phyloP scores from a whole-genome alignment of 2,113 vertebrate species.

The Odobenus rosmarus region DNA sequence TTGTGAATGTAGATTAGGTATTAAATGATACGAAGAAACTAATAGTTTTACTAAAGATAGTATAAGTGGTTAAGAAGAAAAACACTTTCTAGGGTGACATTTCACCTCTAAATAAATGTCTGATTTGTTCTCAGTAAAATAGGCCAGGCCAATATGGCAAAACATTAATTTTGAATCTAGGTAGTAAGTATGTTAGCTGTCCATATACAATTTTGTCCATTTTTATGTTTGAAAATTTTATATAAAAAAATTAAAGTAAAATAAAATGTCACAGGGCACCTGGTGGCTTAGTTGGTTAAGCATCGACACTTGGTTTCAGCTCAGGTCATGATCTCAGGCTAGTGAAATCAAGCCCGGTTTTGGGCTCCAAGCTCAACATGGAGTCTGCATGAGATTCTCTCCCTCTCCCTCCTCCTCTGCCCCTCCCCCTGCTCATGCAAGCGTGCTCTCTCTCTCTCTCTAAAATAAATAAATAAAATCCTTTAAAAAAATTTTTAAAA shows the following conservation, averaged over 20 bases:
- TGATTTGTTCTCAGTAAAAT: background rate
- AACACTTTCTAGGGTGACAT: background rate
- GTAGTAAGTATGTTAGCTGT: background rate
- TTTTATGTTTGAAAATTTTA: constrained; percentile 46
- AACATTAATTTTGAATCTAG: constrained; percentile 22
- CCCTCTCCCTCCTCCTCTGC: background rate
- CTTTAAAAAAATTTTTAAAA: background rate
- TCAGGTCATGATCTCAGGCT: background rate
- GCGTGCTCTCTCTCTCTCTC: background rate
- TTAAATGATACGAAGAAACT: constrained; percentile 9
- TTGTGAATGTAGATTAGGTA: background rate
- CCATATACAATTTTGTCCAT: background rate
- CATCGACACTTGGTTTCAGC: background rate
- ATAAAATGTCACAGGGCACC: background rate
- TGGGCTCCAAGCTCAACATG: background rate
- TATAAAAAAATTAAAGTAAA: background rate
- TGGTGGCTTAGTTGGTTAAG: background rate
- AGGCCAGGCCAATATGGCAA: background rate
- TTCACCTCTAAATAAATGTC: background rate
- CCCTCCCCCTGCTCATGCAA: background rate
- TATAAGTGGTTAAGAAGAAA: background rate
- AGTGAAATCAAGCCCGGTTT: background rate
- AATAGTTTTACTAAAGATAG: background rate
- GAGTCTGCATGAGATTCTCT: background rate
- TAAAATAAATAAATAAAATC: background rate